Conservation (phyloP, 2,888 invertebrate species). For the Melieria crassipennis region DNA sequence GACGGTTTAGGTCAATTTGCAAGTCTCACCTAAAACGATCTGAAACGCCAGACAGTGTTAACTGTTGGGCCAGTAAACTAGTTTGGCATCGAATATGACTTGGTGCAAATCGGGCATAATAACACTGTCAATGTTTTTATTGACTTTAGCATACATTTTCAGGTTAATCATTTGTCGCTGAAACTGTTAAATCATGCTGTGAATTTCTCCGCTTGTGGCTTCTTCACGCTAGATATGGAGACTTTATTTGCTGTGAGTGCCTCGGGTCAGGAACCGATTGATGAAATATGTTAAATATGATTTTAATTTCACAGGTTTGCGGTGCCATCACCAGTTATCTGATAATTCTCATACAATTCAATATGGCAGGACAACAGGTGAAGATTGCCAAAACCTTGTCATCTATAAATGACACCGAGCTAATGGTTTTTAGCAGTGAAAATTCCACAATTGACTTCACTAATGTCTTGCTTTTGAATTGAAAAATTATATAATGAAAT, state of each 20-base stretch:
- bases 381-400: conserved; percentile 49
- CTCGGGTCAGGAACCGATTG: neutral
- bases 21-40: too few species aligned
- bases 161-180: conserved; percentile 64
- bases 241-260: conserved; percentile 62
- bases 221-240: conserved; percentile 64
- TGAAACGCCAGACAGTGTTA: too few species aligned
- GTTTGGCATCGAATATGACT: too few species aligned
- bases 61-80: too few species aligned
- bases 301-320: conserved; percentile 49
- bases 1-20: too few species aligned
- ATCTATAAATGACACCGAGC: conserved; percentile 50
- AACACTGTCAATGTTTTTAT: neutral
- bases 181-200: conserved; percentile 64
- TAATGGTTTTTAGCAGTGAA: neutral
- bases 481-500: too few species aligned
- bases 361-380: conserved; percentile 63
- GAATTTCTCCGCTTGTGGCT: conserved; percentile 65
- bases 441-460: neutral
- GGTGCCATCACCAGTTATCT: conserved; percentile 66
- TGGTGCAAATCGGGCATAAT: neutral
- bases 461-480: too few species aligned
- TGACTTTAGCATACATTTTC: conserved; percentile 4
- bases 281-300: neutral
- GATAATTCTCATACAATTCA: conserved; percentile 65